Base-by-base conservation (phyloP, 92 coral and sea anemone species). In the Parazoanthus swiftii region DNA sequence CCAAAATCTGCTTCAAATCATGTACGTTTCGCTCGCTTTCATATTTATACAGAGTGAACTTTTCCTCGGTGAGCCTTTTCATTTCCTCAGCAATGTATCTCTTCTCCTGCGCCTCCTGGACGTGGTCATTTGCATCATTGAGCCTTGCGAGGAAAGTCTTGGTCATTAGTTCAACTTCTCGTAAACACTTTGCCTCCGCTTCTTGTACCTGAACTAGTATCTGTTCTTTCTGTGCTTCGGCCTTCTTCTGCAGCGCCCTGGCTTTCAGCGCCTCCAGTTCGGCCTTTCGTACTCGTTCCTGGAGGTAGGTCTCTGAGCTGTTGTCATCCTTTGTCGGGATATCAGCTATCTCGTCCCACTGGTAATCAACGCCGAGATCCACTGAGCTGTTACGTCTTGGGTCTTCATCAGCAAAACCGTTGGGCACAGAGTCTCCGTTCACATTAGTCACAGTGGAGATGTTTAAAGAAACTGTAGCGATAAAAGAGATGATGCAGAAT, bases 181-280 rank as follows among this genome's bases (percentile, higher is more conserved):
- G 90, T 74, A 95, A 85, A 77, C 98, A 95, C 83, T 93, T 95
- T 46, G 93, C 83, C 75, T 95, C 98, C 44, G 98, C 98, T 67
- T 91, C 93, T 37, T 90, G 93, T 36, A 95, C 92, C 36, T 90
- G 93, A 3, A 39, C 66, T 8, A 93, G 82, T 35, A 95, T 86
- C 11, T 86, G 77, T 29, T 90, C 93, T 86, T 93, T 95, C 15
- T 84, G 93, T 48, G 95, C 94, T 86, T 95, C 98, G 14, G 95
- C 95, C 58, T 95, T 91, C 81, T 91, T 93, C 77, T 95, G 98
- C 76, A 95, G 76, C 6, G 92, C 98, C 73, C 88, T 93, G 29
- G 95, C 98, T 70, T 93, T 95, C 76, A 95, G 82, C 21, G 94
- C 93, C 8, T 85, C 90, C 15, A 95, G 59, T 76, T 95, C 95